Evolutionary conservation across 64 coral and sea anemone species (phyloP).

Genomic region (Actinia tenebrosa): DNA sequence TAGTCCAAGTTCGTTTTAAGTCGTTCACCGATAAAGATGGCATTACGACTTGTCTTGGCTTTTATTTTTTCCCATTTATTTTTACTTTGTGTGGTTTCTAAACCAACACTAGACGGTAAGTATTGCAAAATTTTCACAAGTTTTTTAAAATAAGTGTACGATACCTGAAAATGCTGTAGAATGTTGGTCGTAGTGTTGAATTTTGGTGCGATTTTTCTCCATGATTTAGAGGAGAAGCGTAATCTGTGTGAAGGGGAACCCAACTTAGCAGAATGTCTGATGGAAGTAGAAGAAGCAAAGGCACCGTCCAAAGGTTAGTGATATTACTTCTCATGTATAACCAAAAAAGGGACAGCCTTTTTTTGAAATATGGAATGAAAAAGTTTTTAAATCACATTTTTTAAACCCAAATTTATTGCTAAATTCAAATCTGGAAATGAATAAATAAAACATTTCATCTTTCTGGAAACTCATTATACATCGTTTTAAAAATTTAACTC

Average conservation of each 20-base stretch:
- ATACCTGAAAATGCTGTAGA: no score
- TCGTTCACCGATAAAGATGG: neutral
- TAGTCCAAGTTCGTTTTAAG: neutral
- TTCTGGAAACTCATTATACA: no score
- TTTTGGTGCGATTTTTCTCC: neutral
- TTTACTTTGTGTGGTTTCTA: neutral
- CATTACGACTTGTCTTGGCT: neutral
- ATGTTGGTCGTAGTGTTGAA: no score
- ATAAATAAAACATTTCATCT: no score
- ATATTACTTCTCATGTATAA: neutral
- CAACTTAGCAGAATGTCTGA: slow-evolving; percentile 74
- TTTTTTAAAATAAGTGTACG: no score
- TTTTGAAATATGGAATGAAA: neutral
- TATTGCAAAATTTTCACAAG: no score
- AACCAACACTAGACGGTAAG: slow-evolving; percentile 50
- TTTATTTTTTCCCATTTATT: neutral
- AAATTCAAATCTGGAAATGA: no score
- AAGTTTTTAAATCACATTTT: no score
- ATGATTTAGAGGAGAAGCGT: slow-evolving; percentile 64
- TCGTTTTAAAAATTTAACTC: no score
- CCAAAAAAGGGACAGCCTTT: neutral
- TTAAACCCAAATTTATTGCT: no score
- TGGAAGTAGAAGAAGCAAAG: slow-evolving; percentile 75
- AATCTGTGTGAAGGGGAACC: slow-evolving; percentile 78
- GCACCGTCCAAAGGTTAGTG: slow-evolving; percentile 10